A percentile compares a stretch with the other conserved stretches of the same genome.
Evolutionary conservation across 2,888 invertebrate species (phyloP).

Genomic region (Stenolophus ochropezus): DNA sequence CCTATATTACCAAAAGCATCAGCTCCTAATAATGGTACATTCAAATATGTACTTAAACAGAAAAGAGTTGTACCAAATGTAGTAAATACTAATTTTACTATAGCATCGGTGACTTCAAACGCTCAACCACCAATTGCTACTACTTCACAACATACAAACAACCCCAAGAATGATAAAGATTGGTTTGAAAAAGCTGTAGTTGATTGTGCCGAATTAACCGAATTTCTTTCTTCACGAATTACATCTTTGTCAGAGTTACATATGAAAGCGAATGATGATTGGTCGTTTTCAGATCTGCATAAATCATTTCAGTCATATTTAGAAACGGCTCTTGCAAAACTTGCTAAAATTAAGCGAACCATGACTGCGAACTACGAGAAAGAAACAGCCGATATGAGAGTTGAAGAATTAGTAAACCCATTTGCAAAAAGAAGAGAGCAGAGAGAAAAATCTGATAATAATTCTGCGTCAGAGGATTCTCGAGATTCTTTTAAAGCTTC

Average conservation of each 20-base stretch:
- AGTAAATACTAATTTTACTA: not conserved
- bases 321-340: conserved; percentile 32
- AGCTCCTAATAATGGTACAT: not conserved
- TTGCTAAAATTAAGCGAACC: conserved; percentile 39
- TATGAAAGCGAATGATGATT: conserved; percentile 69
- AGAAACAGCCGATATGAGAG: conserved; percentile 2
- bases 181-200: conserved; percentile 78
- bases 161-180: conserved; percentile 68
- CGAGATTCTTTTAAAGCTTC: conserved; percentile 5
- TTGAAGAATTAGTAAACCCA: not conserved
- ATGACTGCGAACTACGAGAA: conserved; percentile 30
- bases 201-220: conserved; percentile 76
- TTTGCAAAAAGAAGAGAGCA: not conserved
- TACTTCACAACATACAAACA: conserved; percentile 19
- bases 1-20: not conserved
- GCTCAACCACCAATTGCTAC: conserved; percentile 58
- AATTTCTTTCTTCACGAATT: conserved; percentile 75
- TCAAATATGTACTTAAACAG: not conserved
- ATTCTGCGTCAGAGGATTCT: no score
- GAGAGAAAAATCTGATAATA: not conserved
- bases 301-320: conserved; percentile 53
- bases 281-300: conserved; percentile 41
- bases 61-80: not conserved
- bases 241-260: conserved; percentile 75
- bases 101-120: not conserved